Conservation (phyloP, 2,797 vertebrate genomes). For the Amblyraja radiata region DNA sequence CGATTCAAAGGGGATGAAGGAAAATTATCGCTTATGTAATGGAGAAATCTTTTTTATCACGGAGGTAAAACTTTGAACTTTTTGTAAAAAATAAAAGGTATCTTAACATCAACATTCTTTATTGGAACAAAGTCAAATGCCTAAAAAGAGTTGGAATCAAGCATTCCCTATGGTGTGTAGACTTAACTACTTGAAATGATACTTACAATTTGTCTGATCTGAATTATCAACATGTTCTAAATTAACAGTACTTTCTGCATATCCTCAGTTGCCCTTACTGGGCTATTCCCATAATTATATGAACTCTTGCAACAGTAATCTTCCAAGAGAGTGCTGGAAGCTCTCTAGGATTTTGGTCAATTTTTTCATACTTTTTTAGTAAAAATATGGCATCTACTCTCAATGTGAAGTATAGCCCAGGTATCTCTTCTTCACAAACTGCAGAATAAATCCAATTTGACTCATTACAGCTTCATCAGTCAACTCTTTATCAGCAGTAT, state of each 20-base stretch:
- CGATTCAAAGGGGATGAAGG: neutral
- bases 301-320: neutral
- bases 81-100: neutral
- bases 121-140: neutral
- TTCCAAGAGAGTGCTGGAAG: neutral
- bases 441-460: too few relatives aligned
- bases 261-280: neutral
- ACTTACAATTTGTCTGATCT: neutral
- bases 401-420: too few relatives aligned
- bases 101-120: neutral
- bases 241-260: neutral
- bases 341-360: neutral
- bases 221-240: neutral
- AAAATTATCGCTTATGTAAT: slow-evolving; percentile 60
- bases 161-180: neutral
- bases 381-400: too few relatives aligned
- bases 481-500: too few relatives aligned
- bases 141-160: neutral
- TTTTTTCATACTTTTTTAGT: too few relatives aligned
- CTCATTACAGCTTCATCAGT: too few relatives aligned
- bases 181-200: neutral
- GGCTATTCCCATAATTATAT: neutral
- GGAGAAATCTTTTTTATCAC: slow-evolving; percentile 74
- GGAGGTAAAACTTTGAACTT: slow-evolving; percentile 44
- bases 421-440: too few relatives aligned